phyloP scores from a whole-genome alignment of 2,113 vertebrate genomes.

The Candoia aspera region DNA sequence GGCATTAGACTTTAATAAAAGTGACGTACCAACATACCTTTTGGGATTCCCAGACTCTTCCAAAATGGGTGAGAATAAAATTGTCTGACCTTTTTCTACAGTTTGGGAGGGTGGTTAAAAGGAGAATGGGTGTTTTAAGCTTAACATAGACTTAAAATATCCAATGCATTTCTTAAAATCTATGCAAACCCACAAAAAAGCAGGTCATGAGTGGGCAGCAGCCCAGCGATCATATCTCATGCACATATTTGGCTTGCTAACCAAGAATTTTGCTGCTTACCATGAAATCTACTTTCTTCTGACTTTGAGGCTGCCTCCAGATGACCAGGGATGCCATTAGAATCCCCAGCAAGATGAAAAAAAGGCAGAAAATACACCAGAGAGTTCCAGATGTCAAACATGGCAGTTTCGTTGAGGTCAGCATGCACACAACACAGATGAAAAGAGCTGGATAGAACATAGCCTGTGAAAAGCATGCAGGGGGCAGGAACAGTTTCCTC shows the following conservation, averaged over 20 bases:
- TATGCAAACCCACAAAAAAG: background rate
- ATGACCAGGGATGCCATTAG: constrained; percentile 66
- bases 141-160: background rate
- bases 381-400: constrained; percentile 58
- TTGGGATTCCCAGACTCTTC: background rate
- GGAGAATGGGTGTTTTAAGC: background rate
- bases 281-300: constrained; percentile 78
- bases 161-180: background rate
- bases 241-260: background rate
- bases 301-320: constrained; percentile 83
- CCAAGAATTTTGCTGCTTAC: constrained; percentile 55
- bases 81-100: background rate
- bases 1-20: background rate
- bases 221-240: background rate
- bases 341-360: constrained; percentile 65
- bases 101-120: background rate
- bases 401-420: constrained; percentile 61
- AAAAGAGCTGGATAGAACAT: constrained; percentile 66
- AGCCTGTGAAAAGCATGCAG: background rate
- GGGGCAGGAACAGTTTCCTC: background rate
- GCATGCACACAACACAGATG: constrained; percentile 67
- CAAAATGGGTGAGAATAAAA: background rate
- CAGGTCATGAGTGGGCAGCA: background rate
- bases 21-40: background rate
- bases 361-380: constrained; percentile 74